These are phyloP conservation scores for Podarcis siculus DNA, from an alignment of 2,797 vertebrate genomes.

Conservation along the genomic window DNA sequence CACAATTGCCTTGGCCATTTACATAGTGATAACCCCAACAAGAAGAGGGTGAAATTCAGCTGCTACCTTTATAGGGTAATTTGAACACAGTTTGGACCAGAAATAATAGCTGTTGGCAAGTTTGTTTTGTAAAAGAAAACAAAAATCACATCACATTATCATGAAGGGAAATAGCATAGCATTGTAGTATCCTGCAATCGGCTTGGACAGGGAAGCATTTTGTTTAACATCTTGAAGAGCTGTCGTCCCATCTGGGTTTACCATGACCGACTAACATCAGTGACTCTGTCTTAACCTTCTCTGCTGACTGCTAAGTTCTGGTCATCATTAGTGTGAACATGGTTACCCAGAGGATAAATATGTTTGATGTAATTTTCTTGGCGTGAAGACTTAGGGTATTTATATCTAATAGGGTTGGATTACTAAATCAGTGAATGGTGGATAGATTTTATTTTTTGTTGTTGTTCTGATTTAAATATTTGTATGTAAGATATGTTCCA, in stretches of 20 bases:
- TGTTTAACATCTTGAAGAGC: slow-evolving; percentile 16
- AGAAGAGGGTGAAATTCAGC: not conserved
- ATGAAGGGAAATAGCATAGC: not conserved
- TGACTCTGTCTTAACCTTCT: not conserved
- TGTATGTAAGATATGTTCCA: slow-evolving; percentile 18
- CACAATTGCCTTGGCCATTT: not conserved
- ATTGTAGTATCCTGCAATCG: not conserved
- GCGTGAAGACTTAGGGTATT: slow-evolving; percentile 8
- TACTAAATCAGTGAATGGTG: slow-evolving; percentile 49
- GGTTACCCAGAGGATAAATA: slow-evolving; percentile 27
- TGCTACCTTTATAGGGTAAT: not conserved
- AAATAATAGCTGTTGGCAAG: not conserved
- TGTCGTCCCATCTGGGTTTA: not conserved
- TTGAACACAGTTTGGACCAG: not conserved
- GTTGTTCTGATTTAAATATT: slow-evolving; percentile 2
- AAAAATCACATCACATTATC: not conserved
- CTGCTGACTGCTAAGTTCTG: not conserved
- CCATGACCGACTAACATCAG: not conserved
- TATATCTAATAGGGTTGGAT: slow-evolving; percentile 52
- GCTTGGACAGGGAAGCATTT: slow-evolving; percentile 20
- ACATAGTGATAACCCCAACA: not conserved
- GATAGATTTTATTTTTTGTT: slow-evolving; percentile 51
- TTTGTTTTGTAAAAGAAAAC: not conserved
- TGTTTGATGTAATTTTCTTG: slow-evolving; percentile 22
- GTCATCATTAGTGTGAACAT: slow-evolving; percentile 37